Base-by-base conservation (phyloP, 2,113 vertebrate species). In the Mugil cephalus region DNA sequence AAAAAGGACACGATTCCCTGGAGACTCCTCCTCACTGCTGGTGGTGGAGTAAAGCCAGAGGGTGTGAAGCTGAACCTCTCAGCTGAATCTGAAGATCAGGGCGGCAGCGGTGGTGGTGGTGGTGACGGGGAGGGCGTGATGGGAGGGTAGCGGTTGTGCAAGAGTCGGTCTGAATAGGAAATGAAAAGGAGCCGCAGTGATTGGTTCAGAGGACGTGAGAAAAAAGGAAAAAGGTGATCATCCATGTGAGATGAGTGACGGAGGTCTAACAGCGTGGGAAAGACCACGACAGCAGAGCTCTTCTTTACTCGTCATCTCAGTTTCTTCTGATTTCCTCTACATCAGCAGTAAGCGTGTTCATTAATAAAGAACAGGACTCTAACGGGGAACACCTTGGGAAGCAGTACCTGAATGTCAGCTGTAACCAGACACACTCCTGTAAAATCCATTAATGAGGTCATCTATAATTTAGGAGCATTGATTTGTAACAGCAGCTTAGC, bases 361-460 rank as follows among this genome's bases (percentile, higher is more conserved):
- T 30, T 30, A 30, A 30, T 30, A 5, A 30, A 30, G 24, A 30
- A 43, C 10, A 43, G 39, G 11, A 13, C 39, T 43, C 14, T 34
- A 10, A 18, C 3, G 1, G 46, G 43, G 11, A 47, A 45, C 0
- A 71, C 47, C 50, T 46, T 17, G 50, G 39, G 24, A 30, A 30
- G 24, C 2, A 30, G 54, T 3, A 74, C 18, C 62, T 70, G 74
- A 71, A 80, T 58, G 63, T 70, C 69, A 71, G 61, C 14, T 2
- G 89, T 79, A 91, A 91, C 76, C 68, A 80, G 81, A 91, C 78
- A 80, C 82, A 85, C 85, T 87, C 77, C 47, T 75, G 76, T 34
- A 53, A 79, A 88, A 91, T 93, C 90, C 70, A 86, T 94, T 92
- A 93, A 91, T 69, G 58, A 86, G 74, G 53, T 86, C 84, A 92